Conservation (phyloP, 2,113 vertebrate genomes). For the Danionella cerebrum region DNA sequence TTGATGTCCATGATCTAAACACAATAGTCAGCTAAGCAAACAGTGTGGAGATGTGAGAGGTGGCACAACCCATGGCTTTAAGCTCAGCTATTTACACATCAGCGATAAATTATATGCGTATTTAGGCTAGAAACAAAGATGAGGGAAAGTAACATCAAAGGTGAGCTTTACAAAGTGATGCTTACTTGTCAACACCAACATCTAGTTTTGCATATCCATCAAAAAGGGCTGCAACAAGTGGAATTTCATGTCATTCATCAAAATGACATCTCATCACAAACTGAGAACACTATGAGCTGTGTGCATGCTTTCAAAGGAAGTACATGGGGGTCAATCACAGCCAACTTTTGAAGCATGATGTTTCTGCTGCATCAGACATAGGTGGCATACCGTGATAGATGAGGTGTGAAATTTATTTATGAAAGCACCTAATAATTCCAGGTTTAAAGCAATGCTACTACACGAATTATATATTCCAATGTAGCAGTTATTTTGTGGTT, state of each 20-base stretch:
- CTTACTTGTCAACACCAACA: not conserved
- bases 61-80: not conserved
- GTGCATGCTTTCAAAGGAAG: not conserved
- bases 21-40: constrained; percentile 14
- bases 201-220: not conserved
- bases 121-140: not conserved
- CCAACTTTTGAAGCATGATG: not conserved
- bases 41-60: not conserved
- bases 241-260: constrained; percentile 8
- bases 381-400: not conserved
- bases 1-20: not conserved
- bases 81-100: not conserved
- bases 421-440: too few species aligned
- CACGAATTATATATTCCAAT: not conserved
- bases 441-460: too few species aligned
- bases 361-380: not conserved
- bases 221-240: not conserved
- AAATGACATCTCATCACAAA: constrained; percentile 3
- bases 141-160: not conserved
- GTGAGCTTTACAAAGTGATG: not conserved
- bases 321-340: not conserved
- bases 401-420: not conserved
- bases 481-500: too few species aligned
- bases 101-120: constrained; percentile 2
- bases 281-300: constrained; percentile 1